Conservation (phyloP, 1,140 invertebrate species). For the Philopotamus ludificatus region DNA sequence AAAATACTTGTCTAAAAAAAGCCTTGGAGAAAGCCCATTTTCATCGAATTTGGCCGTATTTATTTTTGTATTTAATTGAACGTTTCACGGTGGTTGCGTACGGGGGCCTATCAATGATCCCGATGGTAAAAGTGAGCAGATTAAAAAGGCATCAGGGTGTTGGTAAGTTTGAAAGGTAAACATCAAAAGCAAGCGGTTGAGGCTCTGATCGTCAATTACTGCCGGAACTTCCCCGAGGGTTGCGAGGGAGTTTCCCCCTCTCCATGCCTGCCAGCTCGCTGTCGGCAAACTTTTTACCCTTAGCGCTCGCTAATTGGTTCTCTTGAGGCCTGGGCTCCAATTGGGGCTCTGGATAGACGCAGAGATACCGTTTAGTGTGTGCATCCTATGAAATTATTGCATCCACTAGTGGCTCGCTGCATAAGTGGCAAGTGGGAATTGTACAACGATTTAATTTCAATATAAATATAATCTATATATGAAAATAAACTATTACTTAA, state of each 20-base stretch:
- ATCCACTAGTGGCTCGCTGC: no score
- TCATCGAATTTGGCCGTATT: no score
- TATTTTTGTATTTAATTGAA: no score
- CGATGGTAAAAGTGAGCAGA: constrained; percentile 19
- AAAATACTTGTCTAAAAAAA: no score
- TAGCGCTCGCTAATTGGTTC: constrained; percentile 37
- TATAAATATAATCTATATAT: no score
- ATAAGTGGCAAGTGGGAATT: no score
- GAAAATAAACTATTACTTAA: no score
- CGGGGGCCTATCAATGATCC: background rate
- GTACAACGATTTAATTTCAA: no score
- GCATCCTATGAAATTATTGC: constrained; percentile 1
- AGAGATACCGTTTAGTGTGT: constrained; percentile 18
- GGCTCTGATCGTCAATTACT: constrained; percentile 41
- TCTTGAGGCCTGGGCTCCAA: constrained; percentile 29
- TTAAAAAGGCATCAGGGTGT: constrained; percentile 39
- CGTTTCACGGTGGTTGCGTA: no score
- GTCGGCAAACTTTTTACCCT: constrained; percentile 34
- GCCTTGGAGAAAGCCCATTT: no score
- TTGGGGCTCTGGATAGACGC: constrained; percentile 1
- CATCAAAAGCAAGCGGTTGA: constrained; percentile 36
- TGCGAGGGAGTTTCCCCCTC: constrained; percentile 1
- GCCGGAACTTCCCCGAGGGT: constrained; percentile 36
- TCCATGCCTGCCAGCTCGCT: background rate
- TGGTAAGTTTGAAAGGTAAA: constrained; percentile 42